phyloP scores from a whole-genome alignment of 2,113 vertebrate genomes.

The Cariama cristata region DNA sequence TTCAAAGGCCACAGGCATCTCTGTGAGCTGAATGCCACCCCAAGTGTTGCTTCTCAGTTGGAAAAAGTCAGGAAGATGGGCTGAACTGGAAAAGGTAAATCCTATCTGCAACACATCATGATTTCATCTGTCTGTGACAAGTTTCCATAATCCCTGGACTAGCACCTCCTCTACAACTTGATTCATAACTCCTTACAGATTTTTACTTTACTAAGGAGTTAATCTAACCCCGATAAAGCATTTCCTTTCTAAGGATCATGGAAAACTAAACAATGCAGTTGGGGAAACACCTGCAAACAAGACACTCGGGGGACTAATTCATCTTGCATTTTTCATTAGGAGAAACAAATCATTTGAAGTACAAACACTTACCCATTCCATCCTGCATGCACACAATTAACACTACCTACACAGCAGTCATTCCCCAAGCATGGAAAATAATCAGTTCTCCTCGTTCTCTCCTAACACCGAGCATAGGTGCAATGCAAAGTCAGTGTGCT shows the following conservation, averaged over 20 bases:
- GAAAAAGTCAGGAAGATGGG: not conserved
- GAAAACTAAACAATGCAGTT: not conserved
- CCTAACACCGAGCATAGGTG: not conserved
- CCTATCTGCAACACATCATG: not conserved
- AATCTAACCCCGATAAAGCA: not conserved
- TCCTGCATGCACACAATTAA: not conserved
- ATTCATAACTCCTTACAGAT: not conserved
- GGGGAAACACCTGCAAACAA: not conserved
- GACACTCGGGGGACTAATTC: not conserved
- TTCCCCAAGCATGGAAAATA: not conserved
- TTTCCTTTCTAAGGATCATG: not conserved
- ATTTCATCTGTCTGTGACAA: not conserved
- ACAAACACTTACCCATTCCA: not conserved
- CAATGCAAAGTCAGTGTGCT: fast-evolving
- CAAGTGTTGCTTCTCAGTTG: not conserved
- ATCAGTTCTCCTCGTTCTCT: not conserved
- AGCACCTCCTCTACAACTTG: not conserved
- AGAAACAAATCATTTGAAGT: not conserved
- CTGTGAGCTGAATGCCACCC: not conserved
- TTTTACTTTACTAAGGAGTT: not conserved
- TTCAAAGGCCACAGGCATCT: not conserved
- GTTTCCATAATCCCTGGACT: not conserved
- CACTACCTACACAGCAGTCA: not conserved
- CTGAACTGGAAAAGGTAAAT: not conserved
- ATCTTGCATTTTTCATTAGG: not conserved